Evolutionary conservation across 2,113 vertebrate species (phyloP).

Genomic region (Paradisaea rubra): DNA sequence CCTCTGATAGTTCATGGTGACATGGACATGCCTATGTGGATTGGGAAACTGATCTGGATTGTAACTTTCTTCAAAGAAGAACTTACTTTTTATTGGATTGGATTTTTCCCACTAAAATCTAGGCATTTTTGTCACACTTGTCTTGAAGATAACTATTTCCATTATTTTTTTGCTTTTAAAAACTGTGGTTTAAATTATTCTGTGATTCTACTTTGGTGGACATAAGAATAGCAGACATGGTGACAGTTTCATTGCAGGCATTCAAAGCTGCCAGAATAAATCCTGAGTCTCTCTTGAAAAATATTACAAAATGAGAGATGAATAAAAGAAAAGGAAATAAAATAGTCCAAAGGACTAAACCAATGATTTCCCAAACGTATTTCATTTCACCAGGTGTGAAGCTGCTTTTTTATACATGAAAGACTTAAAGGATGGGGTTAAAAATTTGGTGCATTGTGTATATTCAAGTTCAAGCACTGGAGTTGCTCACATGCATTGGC

Average conservation of each 20-base stretch:
- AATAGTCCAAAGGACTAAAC: not conserved
- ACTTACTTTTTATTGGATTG: not conserved
- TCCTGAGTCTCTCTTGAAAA: not conserved
- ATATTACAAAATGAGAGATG: not conserved
- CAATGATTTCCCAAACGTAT: not conserved
- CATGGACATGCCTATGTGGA: accelerated
- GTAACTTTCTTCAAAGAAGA: not conserved
- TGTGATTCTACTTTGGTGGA: not conserved
- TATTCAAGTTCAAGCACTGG: not conserved
- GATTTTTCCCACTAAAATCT: not conserved
- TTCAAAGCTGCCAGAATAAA: not conserved
- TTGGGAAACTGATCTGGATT: not conserved
- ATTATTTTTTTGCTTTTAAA: not conserved
- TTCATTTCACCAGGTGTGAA: not conserved
- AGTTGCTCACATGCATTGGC: not conserved
- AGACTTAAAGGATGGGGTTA: not conserved
- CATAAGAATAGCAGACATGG: not conserved
- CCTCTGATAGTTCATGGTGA: not conserved
- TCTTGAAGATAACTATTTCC: not conserved
- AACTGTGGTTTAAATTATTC: not conserved
- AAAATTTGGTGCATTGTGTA: not conserved
- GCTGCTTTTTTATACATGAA: not conserved
- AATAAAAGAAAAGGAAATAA: not conserved
- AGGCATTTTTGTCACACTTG: not conserved
- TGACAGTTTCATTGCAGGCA: not conserved